Evolutionary conservation across 1,140 invertebrate genomes (phyloP).

Genomic region (Bathynomus jamesi): DNA sequence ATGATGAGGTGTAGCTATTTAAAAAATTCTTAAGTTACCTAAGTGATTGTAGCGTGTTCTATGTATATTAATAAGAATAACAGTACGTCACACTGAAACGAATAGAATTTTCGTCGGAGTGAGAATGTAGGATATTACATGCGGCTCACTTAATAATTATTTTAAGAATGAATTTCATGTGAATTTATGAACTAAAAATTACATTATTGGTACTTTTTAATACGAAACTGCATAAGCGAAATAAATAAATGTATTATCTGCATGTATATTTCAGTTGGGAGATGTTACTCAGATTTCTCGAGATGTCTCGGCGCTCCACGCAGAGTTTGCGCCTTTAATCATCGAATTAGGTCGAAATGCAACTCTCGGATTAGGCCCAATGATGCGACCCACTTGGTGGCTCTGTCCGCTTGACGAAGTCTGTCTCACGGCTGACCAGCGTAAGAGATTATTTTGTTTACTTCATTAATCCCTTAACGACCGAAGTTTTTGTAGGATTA

Average conservation of each 20-base stretch:
- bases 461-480: neutral
- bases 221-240: too few relatives aligned
- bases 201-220: too few relatives aligned
- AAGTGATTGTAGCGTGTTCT: too few relatives aligned
- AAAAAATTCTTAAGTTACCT: neutral
- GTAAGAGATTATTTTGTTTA: conserved; percentile 41
- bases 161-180: too few relatives aligned
- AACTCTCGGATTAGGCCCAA: conserved; percentile 56
- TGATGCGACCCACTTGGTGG: conserved; percentile 91
- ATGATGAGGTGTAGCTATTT: conserved; percentile 50
- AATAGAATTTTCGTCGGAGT: too few relatives aligned
- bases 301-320: conserved; percentile 60
- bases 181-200: too few relatives aligned
- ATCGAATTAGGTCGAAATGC: conserved; percentile 52
- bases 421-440: conserved; percentile 58
- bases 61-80: neutral
- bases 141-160: too few relatives aligned
- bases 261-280: neutral
- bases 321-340: conserved; percentile 48
- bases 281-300: conserved; percentile 53
- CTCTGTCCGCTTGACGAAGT: conserved; percentile 58
- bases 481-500: neutral
- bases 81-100: too few relatives aligned
- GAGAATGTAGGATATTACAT: too few relatives aligned
- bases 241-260: conserved; percentile 14